A percentile compares a stretch with the other conserved stretches of the same genome.
Evolutionary conservation across 2,113 vertebrate genomes (phyloP).

Genomic region (Bucco capensis): DNA sequence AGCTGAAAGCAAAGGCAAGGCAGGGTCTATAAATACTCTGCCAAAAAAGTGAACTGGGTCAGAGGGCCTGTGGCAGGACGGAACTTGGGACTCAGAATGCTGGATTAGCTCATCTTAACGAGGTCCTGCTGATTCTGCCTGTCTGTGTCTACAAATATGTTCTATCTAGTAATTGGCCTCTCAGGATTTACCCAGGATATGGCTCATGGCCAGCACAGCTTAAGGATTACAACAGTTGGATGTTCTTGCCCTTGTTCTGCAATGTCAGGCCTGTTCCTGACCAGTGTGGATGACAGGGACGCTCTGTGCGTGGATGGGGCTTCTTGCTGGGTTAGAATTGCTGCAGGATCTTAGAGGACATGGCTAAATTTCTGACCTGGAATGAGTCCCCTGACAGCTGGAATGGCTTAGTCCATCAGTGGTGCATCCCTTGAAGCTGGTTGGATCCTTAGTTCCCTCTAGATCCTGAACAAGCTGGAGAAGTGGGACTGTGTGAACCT

Average conservation of each 20-base stretch:
- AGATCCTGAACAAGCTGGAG: too few relatives aligned
- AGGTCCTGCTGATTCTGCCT: background rate
- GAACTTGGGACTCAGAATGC: background rate
- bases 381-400: background rate
- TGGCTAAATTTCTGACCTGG: too few relatives aligned
- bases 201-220: background rate
- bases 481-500: too few relatives aligned
- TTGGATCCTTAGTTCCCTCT: too few relatives aligned
- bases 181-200: conserved; percentile 7
- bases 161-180: background rate
- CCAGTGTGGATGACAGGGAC: background rate
- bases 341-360: background rate
- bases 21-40: background rate
- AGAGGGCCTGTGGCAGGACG: background rate
- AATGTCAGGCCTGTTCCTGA: background rate
- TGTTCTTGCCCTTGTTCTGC: background rate
- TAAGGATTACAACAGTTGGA: background rate
- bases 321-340: accelerated
- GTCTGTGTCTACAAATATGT: background rate
- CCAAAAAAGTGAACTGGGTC: background rate
- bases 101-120: background rate
- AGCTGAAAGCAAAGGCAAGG: background rate
- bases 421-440: too few relatives aligned
- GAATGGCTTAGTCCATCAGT: accelerated
- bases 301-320: accelerated